Evolutionary conservation across 2,888 invertebrate genomes (phyloP).

Genomic region (Andrena haemorrhoa): DNA sequence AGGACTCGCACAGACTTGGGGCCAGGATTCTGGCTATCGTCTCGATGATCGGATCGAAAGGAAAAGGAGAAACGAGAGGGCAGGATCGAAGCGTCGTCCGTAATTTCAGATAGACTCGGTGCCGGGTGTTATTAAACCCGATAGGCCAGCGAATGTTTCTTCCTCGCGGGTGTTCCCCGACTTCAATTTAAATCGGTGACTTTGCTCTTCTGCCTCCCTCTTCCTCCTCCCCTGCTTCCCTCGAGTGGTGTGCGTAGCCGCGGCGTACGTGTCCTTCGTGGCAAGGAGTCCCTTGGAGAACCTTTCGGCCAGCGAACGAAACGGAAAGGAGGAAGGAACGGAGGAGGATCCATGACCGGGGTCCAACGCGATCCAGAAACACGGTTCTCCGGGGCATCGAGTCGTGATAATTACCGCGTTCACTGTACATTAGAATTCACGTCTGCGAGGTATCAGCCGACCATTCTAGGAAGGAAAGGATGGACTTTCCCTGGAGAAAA

Average conservation of each 20-base stretch:
- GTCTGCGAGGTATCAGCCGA: slow-evolving; percentile 76
- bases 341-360: slow-evolving; percentile 63
- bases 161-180: slow-evolving; percentile 77
- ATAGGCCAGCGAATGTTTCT: slow-evolving; percentile 72
- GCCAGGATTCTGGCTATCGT: slow-evolving; percentile 34
- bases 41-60: slow-evolving; percentile 44
- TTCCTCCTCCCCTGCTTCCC: slow-evolving; percentile 17
- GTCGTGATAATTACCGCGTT: slow-evolving; percentile 83
- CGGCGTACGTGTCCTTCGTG: slow-evolving; percentile 40
- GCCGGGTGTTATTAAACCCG: slow-evolving; percentile 74
- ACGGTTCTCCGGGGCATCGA: slow-evolving; percentile 81
- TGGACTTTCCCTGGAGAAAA: neutral
- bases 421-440: slow-evolving; percentile 53
- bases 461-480: neutral
- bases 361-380: slow-evolving; percentile 35
- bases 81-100: slow-evolving; percentile 61
- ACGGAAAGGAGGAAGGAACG: slow-evolving; percentile 48
- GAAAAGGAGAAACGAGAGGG: slow-evolving; percentile 26
- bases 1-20: neutral
- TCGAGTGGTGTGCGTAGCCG: slow-evolving; percentile 20
- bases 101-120: slow-evolving; percentile 72
- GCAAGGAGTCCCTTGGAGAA: slow-evolving; percentile 54
- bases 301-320: slow-evolving; percentile 54
- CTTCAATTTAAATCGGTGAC: slow-evolving; percentile 84
- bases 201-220: slow-evolving; percentile 77